Evolutionary conservation across 2,888 invertebrate genomes (phyloP), one percentile per base, ranked within the genome.

Genomic region (Syrphus vitripennis): DNA sequence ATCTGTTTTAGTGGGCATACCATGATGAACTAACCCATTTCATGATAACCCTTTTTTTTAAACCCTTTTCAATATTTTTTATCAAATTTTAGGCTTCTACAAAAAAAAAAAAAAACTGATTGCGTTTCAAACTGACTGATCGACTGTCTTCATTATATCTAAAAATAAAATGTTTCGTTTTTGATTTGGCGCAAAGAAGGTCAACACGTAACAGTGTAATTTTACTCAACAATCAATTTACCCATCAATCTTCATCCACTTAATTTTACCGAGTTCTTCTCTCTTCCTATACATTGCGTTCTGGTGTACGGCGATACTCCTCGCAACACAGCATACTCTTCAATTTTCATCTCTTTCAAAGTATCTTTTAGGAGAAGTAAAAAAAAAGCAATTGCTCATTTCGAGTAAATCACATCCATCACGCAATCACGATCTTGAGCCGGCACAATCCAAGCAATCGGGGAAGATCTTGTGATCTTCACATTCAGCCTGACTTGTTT

Each of bases 351-450:
- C 72, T 45, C n/a, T 31, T 19, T 14, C 14, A 12, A 37, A 40
- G 16, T 7, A 50, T 37, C 16, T 53, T n/a, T 71, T 48, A 75
- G 24, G n/a, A 16, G 40, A 67, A 59, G 24, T 42, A 74, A 65
- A 57, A 31, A 42, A 74, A 61, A 76, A 40, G 65, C 83, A 76
- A 76, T 83, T 76, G 76, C 67, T 84, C 76, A 80, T 84, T 80
- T 84, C 72, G 76, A 76, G 80, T 84, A 84, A 84, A 84, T 84
- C 84, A 80, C 84, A 84, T 80, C 84, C 80, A 84, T 84, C 84
- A 84, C 81, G 84, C 84, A 84, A 84, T 84, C 84, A 80, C 80
- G 84, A 84, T 84, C 84, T 76, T 69, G n/a, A n/a, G 67, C 71
- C 67, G 50, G 67, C 61, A 26, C 79, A 59, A 59, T 59, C 55